phyloP scores from a whole-genome alignment of 2,113 vertebrate genomes.

The Mirza zaza region DNA sequence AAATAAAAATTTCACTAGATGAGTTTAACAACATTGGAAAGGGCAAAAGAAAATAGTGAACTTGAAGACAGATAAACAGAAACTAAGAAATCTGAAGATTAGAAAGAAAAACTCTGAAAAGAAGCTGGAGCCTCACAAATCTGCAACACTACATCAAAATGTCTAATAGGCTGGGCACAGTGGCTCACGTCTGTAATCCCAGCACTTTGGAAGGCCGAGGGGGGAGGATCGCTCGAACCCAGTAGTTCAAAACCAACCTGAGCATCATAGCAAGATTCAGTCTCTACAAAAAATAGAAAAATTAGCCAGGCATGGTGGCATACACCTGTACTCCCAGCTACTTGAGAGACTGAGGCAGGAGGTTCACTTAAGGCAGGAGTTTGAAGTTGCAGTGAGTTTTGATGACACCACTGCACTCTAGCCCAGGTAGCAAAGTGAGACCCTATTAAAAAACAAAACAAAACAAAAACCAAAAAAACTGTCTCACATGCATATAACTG shows the following conservation, averaged over 20 bases:
- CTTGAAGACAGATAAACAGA: not conserved
- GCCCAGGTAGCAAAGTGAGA: not conserved
- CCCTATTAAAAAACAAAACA: not conserved
- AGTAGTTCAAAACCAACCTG: not conserved
- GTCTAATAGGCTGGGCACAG: too few relatives aligned
- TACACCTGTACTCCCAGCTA: not conserved
- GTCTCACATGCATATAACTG: not conserved
- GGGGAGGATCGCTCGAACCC: not conserved
- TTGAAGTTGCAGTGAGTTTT: too few relatives aligned
- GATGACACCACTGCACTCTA: too few relatives aligned
- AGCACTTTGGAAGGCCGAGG: not conserved
- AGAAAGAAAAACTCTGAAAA: not conserved
- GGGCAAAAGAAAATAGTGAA: not conserved
- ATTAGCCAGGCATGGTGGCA: not conserved
- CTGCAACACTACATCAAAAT: not conserved
- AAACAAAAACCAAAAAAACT: not conserved
- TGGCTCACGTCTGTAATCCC: too few relatives aligned
- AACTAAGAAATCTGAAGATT: not conserved
- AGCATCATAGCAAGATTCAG: not conserved
- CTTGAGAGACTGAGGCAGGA: not conserved
- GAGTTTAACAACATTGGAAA: not conserved
- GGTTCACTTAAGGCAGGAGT: not conserved
- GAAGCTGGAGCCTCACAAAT: not conserved
- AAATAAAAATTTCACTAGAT: constrained; percentile 13
- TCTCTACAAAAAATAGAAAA: not conserved